A percentile compares a stretch with the other conserved stretches of the same genome.
Conservation (phyloP, 2,888 invertebrate species). For the Hedya salicella region DNA sequence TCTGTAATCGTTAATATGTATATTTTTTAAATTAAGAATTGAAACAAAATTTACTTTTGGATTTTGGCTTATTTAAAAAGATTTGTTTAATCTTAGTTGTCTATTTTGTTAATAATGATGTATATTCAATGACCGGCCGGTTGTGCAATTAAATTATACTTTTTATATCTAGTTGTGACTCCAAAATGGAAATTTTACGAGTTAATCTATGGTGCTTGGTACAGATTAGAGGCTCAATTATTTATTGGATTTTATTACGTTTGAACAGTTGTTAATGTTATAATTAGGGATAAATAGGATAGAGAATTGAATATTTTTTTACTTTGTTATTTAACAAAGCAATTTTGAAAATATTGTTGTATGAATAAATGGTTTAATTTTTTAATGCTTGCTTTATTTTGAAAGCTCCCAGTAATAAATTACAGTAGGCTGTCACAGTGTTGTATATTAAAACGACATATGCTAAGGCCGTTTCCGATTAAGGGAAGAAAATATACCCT, state of each 20-base stretch:
- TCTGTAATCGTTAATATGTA: constrained; percentile 3
- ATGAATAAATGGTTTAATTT: constrained; percentile 51
- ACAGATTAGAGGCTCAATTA: constrained; percentile 63
- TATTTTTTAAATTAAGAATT: constrained; percentile 11
- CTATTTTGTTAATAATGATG: constrained; percentile 34
- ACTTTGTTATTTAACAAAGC: constrained; percentile 57
- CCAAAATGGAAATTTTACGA: constrained; percentile 55
- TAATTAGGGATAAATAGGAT: constrained; percentile 46
- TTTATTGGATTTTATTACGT: constrained; percentile 38
- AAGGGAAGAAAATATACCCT: no score
- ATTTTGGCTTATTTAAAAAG: constrained; percentile 35
- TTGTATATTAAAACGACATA: no score
- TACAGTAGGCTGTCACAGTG: no score
- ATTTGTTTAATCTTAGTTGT: constrained; percentile 24
- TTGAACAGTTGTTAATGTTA: constrained; percentile 12
- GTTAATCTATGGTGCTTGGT: constrained; percentile 66
- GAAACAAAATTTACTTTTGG: constrained; percentile 46
- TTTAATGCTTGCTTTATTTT: constrained; percentile 25
- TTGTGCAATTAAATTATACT: constrained; percentile 76
- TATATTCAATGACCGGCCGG: constrained; percentile 70
- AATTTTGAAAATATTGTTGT: constrained; percentile 57
- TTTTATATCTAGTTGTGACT: constrained; percentile 34
- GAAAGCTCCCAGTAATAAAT: not conserved
- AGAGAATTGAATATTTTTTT: constrained; percentile 54
- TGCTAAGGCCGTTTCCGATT: no score